A percentile compares a stretch with the other conserved stretches of the same genome.
These are phyloP conservation scores for Neodiprion virginianus DNA, from an alignment of 1,140 invertebrate genomes.

Conservation along the genomic window DNA sequence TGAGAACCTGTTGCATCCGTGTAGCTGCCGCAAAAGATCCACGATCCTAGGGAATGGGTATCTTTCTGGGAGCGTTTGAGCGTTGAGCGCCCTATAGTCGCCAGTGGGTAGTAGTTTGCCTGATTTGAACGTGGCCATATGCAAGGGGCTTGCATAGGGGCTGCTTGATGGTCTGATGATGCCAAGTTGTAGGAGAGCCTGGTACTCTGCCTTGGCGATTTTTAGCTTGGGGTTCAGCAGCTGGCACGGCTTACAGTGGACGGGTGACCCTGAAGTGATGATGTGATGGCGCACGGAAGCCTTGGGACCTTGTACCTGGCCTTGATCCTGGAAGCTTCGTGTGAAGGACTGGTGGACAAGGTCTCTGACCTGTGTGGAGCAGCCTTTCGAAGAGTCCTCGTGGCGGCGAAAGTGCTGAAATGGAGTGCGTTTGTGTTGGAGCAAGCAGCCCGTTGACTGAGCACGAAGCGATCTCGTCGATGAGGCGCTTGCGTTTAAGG, in stretches of 20 bases:
- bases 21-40: constrained; percentile 39
- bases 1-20: constrained; percentile 48
- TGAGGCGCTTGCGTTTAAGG: constrained; percentile 30
- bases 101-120: constrained; percentile 50
- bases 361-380: not conserved
- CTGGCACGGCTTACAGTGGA: constrained; percentile 43
- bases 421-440: constrained; percentile 8
- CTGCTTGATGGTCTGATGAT: constrained; percentile 41
- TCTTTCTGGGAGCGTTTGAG: constrained; percentile 35
- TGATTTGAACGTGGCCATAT: constrained; percentile 55
- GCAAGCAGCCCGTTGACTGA: not conserved
- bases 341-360: constrained; percentile 1
- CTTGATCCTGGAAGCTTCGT: not conserved
- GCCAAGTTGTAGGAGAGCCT: constrained; percentile 40
- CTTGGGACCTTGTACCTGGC: constrained; percentile 37
- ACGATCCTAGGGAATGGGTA: constrained; percentile 43
- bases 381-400: constrained; percentile 13
- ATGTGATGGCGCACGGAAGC: constrained; percentile 21
- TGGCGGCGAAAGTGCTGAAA: constrained; percentile 8
- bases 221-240: constrained; percentile 44
- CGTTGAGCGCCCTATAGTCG: constrained; percentile 61
- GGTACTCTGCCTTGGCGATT: constrained; percentile 48
- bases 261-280: constrained; percentile 39
- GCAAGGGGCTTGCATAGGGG: constrained; percentile 45
- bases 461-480: constrained; percentile 34